Conservation (phyloP, 2,888 invertebrate species). For the Gandaritis pyraliata region DNA sequence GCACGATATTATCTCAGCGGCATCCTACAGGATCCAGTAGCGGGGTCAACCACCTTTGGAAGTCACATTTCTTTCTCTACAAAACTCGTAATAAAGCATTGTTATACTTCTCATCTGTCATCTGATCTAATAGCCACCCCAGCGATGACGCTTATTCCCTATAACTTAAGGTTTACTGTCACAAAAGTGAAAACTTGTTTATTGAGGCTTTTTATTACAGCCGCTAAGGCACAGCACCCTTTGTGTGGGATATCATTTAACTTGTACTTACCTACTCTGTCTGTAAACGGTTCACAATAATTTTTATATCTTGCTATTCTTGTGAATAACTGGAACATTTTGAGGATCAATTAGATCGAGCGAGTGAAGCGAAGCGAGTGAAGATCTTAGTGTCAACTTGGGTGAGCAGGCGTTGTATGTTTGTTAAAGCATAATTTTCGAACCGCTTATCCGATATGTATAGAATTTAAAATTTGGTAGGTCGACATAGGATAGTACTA, state of each 20-base stretch:
- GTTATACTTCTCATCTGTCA: slow-evolving; percentile 75
- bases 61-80: slow-evolving; percentile 66
- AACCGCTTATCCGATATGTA: too few relatives aligned
- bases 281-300: slow-evolving; percentile 54
- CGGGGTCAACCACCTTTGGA: slow-evolving; percentile 66
- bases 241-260: slow-evolving; percentile 60
- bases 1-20: slow-evolving; percentile 61
- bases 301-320: slow-evolving; percentile 41
- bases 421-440: too few relatives aligned
- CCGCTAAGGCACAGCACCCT: slow-evolving; percentile 57
- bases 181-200: slow-evolving; percentile 64
- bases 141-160: slow-evolving; percentile 61
- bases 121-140: slow-evolving; percentile 71
- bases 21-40: slow-evolving; percentile 68
- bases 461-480: too few relatives aligned
- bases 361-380: too few relatives aligned
- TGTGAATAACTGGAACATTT: slow-evolving; percentile 30
- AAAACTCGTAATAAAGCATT: slow-evolving; percentile 74
- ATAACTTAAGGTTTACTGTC: slow-evolving; percentile 77
- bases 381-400: too few relatives aligned
- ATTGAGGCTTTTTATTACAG: slow-evolving; percentile 68
- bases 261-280: slow-evolving; percentile 59
- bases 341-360: too few relatives aligned
- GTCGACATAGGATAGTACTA: too few relatives aligned
- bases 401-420: too few relatives aligned